These are phyloP conservation scores for Neodiprion fabricii DNA, from an alignment of 1,140 invertebrate species.

Conservation along the genomic window DNA sequence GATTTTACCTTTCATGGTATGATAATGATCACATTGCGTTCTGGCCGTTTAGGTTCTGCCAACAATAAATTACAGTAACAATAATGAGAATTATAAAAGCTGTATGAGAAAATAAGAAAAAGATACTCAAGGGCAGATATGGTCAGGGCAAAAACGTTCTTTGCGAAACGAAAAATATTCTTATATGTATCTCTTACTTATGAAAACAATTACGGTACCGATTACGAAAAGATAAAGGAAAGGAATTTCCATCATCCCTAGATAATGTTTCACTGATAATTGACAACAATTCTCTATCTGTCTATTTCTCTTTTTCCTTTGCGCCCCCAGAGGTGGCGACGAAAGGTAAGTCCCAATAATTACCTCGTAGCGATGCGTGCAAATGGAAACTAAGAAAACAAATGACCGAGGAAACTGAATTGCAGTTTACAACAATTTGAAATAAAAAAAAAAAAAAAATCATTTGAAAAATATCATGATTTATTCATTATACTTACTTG, in stretches of 20 bases:
- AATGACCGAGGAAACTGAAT: not conserved
- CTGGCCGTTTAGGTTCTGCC: no score
- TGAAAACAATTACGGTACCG: not conserved
- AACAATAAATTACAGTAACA: no score
- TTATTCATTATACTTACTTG: not conserved
- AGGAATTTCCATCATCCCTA: not conserved
- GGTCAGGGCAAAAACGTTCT: not conserved
- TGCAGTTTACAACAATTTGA: not conserved
- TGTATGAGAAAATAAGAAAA: no score
- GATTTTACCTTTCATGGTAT: no score
- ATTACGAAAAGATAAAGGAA: not conserved
- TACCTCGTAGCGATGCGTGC: conserved; percentile 8
- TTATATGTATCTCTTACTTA: not conserved
- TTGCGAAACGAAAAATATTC: not conserved
- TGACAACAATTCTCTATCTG: not conserved
- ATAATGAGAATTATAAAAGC: no score
- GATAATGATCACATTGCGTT: no score
- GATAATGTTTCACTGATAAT: not conserved
- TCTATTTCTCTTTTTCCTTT: conserved; percentile 46
- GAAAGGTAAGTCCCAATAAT: conserved; percentile 49
- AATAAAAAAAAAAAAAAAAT: not conserved
- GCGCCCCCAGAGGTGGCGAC: conserved; percentile 56
- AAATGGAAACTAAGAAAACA: not conserved
- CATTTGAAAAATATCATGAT: not conserved
- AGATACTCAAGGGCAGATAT: no score